Evolutionary conservation across 1,140 invertebrate genomes (phyloP).

Genomic region (Leptopilina boulardi): DNA sequence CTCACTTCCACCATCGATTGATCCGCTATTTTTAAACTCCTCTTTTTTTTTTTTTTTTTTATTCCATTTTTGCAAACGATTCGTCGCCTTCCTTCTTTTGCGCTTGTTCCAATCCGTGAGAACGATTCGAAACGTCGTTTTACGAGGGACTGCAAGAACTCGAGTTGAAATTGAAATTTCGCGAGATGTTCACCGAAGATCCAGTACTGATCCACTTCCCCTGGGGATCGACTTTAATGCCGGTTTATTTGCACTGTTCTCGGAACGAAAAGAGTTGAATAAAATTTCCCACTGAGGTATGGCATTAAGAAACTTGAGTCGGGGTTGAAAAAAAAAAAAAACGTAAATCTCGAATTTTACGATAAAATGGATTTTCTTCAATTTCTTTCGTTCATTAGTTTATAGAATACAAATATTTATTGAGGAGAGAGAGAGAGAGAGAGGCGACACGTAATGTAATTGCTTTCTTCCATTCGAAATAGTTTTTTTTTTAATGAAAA

Average conservation of each 20-base stretch:
- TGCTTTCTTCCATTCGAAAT: no score
- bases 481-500: no score
- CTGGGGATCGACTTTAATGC: slow-evolving; percentile 16
- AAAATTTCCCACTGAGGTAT: neutral
- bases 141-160: slow-evolving; percentile 29
- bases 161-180: slow-evolving; percentile 38
- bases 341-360: neutral
- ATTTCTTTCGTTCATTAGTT: neutral
- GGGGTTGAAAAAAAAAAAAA: neutral
- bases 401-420: neutral
- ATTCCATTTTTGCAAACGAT: slow-evolving; percentile 24
- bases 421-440: neutral
- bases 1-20: neutral
- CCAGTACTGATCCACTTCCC: slow-evolving; percentile 25
- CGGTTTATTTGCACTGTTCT: slow-evolving; percentile 21
- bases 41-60: neutral
- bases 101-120: slow-evolving; percentile 40
- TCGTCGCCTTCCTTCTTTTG: slow-evolving; percentile 20
- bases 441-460: no score
- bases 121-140: slow-evolving; percentile 41
- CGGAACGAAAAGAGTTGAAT: neutral
- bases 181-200: slow-evolving; percentile 38
- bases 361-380: neutral
- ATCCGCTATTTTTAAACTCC: slow-evolving; percentile 26
- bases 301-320: neutral